Conservation (phyloP, 2,797 vertebrate species). For the Notolepis coatsorum region DNA sequence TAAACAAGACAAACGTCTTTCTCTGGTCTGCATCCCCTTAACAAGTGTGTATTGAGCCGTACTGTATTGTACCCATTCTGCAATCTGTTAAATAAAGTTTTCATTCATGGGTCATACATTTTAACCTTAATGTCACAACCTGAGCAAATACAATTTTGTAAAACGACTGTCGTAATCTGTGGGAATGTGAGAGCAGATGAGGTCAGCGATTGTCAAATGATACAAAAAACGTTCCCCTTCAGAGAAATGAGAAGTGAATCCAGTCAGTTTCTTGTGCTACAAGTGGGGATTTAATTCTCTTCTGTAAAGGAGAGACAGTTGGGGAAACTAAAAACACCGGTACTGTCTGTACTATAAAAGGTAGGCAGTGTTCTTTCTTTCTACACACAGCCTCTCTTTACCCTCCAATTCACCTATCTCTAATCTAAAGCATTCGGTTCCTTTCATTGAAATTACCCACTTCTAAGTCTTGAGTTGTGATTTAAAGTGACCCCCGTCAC, state of each 20-base stretch:
- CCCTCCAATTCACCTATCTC: constrained; percentile 53
- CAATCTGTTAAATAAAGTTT: too few relatives aligned
- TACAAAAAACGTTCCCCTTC: constrained; percentile 18
- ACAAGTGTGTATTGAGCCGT: too few relatives aligned
- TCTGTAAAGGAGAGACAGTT: constrained; percentile 21
- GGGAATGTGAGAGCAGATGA: constrained; percentile 2
- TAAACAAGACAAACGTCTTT: too few relatives aligned
- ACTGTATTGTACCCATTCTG: too few relatives aligned
- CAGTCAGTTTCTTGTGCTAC: constrained; percentile 11
- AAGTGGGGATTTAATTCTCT: constrained; percentile 26
- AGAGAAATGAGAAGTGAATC: constrained; percentile 60
- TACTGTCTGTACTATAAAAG: constrained; percentile 25
- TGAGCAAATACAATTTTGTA: too few relatives aligned
- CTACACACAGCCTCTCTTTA: too few relatives aligned
- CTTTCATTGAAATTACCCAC: constrained; percentile 46
- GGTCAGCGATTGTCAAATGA: neutral
- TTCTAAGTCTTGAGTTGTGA: constrained; percentile 31
- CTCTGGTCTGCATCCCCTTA: too few relatives aligned
- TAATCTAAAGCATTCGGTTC: constrained; percentile 49
- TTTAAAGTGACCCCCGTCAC: neutral
- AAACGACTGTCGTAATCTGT: neutral
- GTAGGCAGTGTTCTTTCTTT: constrained; percentile 35
- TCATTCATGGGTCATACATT: too few relatives aligned
- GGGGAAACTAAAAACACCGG: constrained; percentile 47
- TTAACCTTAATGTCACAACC: too few relatives aligned